Base-by-base conservation (phyloP, 2,888 invertebrate species). In the Magallana nippona region DNA sequence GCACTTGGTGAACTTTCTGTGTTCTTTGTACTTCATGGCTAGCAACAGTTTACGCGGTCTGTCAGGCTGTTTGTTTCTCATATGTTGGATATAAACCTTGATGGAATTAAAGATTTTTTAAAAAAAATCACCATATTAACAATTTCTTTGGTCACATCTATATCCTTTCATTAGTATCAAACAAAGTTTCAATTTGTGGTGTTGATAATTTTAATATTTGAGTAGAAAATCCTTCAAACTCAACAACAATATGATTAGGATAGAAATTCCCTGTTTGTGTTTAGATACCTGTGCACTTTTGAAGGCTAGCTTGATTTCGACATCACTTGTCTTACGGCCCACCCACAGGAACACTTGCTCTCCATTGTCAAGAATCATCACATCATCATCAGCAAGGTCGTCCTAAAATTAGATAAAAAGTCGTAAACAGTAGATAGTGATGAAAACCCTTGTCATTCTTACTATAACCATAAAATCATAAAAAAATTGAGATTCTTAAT, bases 311-410 rank as follows among this genome's bases (percentile, higher is more conserved):
- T 99, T 99, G 85, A 99, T 98, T 95, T 99, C 99, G 5, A 99
- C 99, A 95, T 99, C 99, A 84, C 98, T 98, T 93, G 99, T 98
- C 90, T 97, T 97, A 83, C 98, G 96, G 13, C 99, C 99, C 83
- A 99, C 96, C 99, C 99, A 99, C 82, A 99, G 95, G 95, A 98
- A 99, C 83, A 99, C 98, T 95, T 98, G 98, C 91, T 98, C 97
- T 3, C 99, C 99, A 93, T 98, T 99, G 95, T 99, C 99, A 89
- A 99, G 95, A 89, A 99, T 98, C 99, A 99, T 99, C 60, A 99
- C 99, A 94, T 99, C 99, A 94, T 99, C 99, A 95, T 99, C 99
- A 1, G 99, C 99, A 90, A 99, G 95, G 95, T 99, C 99, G 94
- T 99, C 99, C 97, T 98, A 82, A 17, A 85, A 82, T 60, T 32